Evolutionary conservation across 2,797 vertebrate species (phyloP).

Genomic region (Oreochromis grahami): DNA sequence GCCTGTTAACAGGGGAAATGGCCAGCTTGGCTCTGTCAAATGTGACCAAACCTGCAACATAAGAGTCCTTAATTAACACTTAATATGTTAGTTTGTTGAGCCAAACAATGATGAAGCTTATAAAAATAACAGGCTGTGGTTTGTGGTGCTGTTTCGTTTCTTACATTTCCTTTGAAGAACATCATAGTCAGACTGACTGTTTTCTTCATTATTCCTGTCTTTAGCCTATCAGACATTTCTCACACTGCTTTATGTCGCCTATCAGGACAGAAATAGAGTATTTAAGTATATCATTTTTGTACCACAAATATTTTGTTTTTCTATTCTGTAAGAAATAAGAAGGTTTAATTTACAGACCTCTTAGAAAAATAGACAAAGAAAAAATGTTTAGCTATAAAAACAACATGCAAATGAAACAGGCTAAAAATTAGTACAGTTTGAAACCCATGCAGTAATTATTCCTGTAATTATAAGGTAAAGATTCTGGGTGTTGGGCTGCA

Average conservation of each 20-base stretch:
- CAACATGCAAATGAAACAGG: neutral
- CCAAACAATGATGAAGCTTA: neutral
- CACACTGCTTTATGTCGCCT: neutral
- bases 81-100: neutral
- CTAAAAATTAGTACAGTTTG: neutral
- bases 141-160: accelerated
- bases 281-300: neutral
- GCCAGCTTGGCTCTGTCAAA: neutral
- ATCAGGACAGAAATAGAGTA: neutral
- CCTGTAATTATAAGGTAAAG: conserved; percentile 58
- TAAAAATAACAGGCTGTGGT: neutral
- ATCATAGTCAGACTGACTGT: neutral
- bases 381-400: neutral
- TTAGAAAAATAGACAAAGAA: neutral
- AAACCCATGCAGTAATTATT: conserved; percentile 9
- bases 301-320: neutral
- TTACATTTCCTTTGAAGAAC: neutral
- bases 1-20: neutral
- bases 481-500: conserved; percentile 41
- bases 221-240: neutral
- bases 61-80: neutral
- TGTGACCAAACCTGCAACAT: neutral
- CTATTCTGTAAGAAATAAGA: neutral
- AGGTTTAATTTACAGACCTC: neutral
- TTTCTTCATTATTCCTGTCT: neutral